phyloP scores from a whole-genome alignment of 2,797 vertebrate genomes.

The Anableps anableps region DNA sequence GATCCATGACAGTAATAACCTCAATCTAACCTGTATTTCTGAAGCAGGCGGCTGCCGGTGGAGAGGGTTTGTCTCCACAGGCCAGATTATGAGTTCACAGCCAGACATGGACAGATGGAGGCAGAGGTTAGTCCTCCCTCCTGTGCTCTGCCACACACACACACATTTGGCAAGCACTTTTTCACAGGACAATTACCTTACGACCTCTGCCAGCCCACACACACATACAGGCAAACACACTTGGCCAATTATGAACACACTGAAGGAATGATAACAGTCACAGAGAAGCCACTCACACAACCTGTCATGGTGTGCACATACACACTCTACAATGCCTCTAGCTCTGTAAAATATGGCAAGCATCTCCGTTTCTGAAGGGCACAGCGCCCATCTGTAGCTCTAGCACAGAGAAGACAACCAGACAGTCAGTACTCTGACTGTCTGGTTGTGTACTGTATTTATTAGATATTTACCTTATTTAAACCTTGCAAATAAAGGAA shows the following conservation, averaged over 20 bases:
- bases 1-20: slow-evolving; percentile 68
- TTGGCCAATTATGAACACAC: slow-evolving; percentile 58
- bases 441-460: slow-evolving; percentile 41
- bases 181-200: slow-evolving; percentile 73
- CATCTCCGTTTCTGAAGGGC: slow-evolving; percentile 62
- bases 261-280: slow-evolving; percentile 57
- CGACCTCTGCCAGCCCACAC: slow-evolving; percentile 63
- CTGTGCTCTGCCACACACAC: slow-evolving; percentile 52
- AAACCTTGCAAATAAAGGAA: slow-evolving; percentile 53
- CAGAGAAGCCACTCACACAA: slow-evolving; percentile 37
- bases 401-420: slow-evolving; percentile 38
- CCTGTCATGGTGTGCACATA: slow-evolving; percentile 43
- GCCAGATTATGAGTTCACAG: slow-evolving; percentile 78
- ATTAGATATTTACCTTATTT: slow-evolving; percentile 33
- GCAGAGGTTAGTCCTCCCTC: slow-evolving; percentile 76
- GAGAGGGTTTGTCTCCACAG: slow-evolving; percentile 71
- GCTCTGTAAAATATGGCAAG: slow-evolving; percentile 58
- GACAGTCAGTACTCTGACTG: slow-evolving; percentile 9
- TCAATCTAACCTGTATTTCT: slow-evolving; percentile 73
- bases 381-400: slow-evolving; percentile 58
- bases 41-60: slow-evolving; percentile 73
- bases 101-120: slow-evolving; percentile 78
- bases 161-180: slow-evolving; percentile 64
- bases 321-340: slow-evolving; percentile 45
- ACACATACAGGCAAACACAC: slow-evolving; percentile 22